Evolutionary conservation across 2,888 invertebrate genomes (phyloP), one percentile per base, ranked within the genome.

Genomic region (Eretmocerus hayati): DNA sequence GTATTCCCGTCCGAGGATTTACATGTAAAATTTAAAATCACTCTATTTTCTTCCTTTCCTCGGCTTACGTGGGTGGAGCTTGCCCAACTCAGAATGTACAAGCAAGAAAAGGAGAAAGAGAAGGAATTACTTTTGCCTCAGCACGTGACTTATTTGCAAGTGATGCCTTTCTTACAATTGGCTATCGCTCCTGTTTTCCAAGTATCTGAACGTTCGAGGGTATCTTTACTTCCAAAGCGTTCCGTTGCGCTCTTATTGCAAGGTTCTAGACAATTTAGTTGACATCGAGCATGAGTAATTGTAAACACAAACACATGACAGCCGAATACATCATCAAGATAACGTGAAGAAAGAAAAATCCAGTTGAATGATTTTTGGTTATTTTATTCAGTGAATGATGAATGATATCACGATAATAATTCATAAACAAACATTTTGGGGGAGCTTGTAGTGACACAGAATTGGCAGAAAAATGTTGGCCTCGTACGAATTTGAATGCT

Each of bases 51-150:
- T 26, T 26, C 26, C 11, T 26, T 26, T 26, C 26, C 26, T 9
- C 6, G 26, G 8, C 26, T 11, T 9, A 6, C 26, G 26, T 11
- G 26, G 6, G 26, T 6, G 6, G 26, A 6, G 6, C 26, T 26
- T 26, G 26, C 26, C n/a, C 26, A 26, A 11, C 26, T 26, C 11
- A 13, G 35, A 36, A 19, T 16, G 18, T n/a, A 19, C 26, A n/a
- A 2, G 13, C n/a, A n/a, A n/a, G n/a, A n/a, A n/a, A n/a, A n/a
- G n/a, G n/a, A 19, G 19, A 9, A 23, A 8, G 26, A 19, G 37
- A 20, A 32, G 35, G 48, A 51, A 51, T 51, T 51, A 51, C 51
- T 47, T 51, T 46, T 48, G 31, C 40, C 46, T 30, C 33, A 42
- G 22, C 13, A 21, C 50, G 50, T 50, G 50, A 46, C 39, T 30